Base-by-base conservation (phyloP, 2,888 invertebrate genomes). In the Dryobota labecula region DNA sequence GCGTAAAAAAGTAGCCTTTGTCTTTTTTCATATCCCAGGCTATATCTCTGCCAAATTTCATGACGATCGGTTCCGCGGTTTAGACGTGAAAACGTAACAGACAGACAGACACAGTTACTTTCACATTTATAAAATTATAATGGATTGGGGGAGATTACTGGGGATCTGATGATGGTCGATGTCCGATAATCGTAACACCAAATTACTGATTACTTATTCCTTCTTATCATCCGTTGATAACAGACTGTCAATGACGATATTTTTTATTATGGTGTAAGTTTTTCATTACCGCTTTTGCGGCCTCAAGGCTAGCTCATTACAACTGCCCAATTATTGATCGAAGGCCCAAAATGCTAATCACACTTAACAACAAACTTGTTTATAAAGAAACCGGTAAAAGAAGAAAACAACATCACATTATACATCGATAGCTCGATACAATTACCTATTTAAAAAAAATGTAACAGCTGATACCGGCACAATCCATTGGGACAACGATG, bases 161-260 rank as follows among this genome's bases (percentile, higher is more conserved):
- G 18, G 4, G 27, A 33, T 11, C 24, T n/a, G 27, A 15, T n/a
- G 41, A 27, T 60, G 7, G 24, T 70, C 24, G 15, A 9, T 20
- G 24, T 24, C 27, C 20, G 27, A 43, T 24, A 33, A 24, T 38
- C 15, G 9, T 38, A 11, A 45, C n/a, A 60, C 18, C 18, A 24
- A 36, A 30, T n/a, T 33, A 27, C 33, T n/a, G 41, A 58, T 51
- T 57, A 24, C 13, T 5, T 36, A 8, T 51, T 8, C 8, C 43
- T 43, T 72, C 51, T 72, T 72, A 71, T 71, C 43, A 8, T 30
- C 18, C 30, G 9, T 15, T 61, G 72, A 72, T 36, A 11, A 61
- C 9, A n/a, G 4, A 51, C 13, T n/a, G 8, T n/a, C 7, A 1
- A 27, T 49, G 18, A n/a, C 4, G 4, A 9, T 4, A 11, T 11